phyloP scores from a whole-genome alignment of 1,140 invertebrate genomes.

The Conopomorpha cramerella region DNA sequence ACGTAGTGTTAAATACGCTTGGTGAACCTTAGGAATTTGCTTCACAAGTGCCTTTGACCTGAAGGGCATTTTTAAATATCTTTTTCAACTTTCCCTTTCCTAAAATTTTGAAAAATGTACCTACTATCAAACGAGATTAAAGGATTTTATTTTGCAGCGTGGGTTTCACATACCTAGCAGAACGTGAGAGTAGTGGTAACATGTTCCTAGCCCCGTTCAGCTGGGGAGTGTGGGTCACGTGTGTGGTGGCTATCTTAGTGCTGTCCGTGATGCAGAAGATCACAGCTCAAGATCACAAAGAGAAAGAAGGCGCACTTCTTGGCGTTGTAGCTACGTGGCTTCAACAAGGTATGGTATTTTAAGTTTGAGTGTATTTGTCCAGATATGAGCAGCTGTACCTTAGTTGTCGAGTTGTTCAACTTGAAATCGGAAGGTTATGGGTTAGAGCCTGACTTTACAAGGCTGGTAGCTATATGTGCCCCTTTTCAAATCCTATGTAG shows the following conservation, averaged over 20 bases:
- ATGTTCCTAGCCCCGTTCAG: constrained; percentile 40
- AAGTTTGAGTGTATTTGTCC: no score
- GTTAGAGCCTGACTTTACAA: no score
- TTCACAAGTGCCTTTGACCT: constrained; percentile 3
- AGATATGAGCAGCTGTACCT: no score
- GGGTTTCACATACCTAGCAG: constrained; percentile 35
- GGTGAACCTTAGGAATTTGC: no score
- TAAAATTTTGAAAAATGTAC: no score
- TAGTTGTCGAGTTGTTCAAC: no score
- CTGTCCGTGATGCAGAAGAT: constrained; percentile 21
- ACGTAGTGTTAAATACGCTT: no score
- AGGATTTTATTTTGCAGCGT: constrained; percentile 15
- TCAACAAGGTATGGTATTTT: constrained; percentile 25
- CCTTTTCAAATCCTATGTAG: no score
- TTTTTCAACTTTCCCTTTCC: no score
- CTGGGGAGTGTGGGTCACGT: constrained; percentile 24
- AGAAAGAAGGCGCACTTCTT: constrained; percentile 29
- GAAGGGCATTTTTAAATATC: neutral
- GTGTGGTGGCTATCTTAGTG: constrained; percentile 15
- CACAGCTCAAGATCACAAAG: constrained; percentile 16
- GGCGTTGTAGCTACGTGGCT: constrained; percentile 29
- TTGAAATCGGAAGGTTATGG: no score
- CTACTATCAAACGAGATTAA: neutral
- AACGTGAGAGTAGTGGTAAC: constrained; percentile 36
- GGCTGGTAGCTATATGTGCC: no score